Base-by-base conservation (phyloP, 1,140 invertebrate species). In the Zaprionus africanus region DNA sequence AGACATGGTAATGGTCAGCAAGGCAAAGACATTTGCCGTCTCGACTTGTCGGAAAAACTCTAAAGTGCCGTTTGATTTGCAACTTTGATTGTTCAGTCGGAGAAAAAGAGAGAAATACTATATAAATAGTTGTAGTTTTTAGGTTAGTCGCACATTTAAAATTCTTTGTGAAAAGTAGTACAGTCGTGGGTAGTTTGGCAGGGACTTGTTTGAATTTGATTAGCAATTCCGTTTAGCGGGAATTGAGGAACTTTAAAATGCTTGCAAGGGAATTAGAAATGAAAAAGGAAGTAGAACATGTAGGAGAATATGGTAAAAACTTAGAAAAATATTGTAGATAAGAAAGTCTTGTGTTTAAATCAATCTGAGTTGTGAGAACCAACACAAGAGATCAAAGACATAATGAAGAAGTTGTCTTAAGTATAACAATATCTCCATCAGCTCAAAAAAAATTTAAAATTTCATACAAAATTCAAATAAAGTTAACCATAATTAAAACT, bases 1-100 rank as follows among this genome's bases (percentile, higher is more conserved):
- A 88, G 83, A 86, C 83, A 73, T 43, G 57, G 56, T 80, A 87
- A 83, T 86, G 84, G 67, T 63, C 49, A 46, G 9, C 43, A 51
- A 51, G 26, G 17, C 28, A 62, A 64, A 61, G 60, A 59, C 60
- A 34, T 88, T 70, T 77, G 43, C 38, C 5, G 38, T 41, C 38
- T 41, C 38, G 38, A 46, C n/a, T 46, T 46, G 41, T 46, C 81
- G 73, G 69, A 75, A 80, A 87, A 78, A 88, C 68, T 78, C n/a
- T 84, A 86, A 83, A 86, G 77, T 73, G 51, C 73, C 79, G 72
- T 54, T 38, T 77, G 78, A 65, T 61, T 77, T 69, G 66, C 51
- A 59, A 63, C 43, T 34, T 43, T 82, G 62, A 59, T 73, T 79
- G 34, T 49, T 36, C 53, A 54, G 53, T 38, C 7, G 13, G n/a